A percentile compares a stretch with the other conserved stretches of the same genome.
phyloP scores from a whole-genome alignment of 2,113 vertebrate genomes.

The Bothrops jararaca region DNA sequence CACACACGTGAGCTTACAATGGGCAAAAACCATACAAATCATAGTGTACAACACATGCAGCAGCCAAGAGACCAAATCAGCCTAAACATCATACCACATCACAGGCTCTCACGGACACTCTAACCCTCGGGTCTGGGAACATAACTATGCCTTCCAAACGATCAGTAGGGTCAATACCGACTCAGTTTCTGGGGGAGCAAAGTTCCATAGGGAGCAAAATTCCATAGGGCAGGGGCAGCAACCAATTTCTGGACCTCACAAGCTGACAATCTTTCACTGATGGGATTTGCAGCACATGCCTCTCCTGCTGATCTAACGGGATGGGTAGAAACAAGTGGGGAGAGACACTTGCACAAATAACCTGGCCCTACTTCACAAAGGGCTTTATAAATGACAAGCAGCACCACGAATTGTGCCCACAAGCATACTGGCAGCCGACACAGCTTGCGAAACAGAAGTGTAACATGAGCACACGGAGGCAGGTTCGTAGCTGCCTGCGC shows the following conservation, averaged over 20 bases:
- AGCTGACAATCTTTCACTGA: neutral
- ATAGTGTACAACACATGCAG: too few relatives aligned
- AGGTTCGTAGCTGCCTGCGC: neutral
- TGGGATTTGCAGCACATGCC: neutral
- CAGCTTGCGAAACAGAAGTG: neutral
- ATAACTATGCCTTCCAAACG: too few relatives aligned
- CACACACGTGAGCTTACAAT: conserved; percentile 49
- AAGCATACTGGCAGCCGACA: neutral
- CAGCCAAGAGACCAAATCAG: too few relatives aligned
- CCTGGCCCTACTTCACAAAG: neutral
- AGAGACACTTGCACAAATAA: neutral
- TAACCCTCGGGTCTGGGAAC: too few relatives aligned
- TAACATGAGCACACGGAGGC: neutral
- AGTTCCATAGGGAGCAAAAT: too few relatives aligned
- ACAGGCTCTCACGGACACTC: too few relatives aligned
- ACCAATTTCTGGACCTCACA: too few relatives aligned
- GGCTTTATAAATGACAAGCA: neutral
- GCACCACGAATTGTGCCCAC: neutral
- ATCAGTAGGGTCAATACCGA: too few relatives aligned
- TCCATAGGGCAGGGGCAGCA: too few relatives aligned
- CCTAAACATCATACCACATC: too few relatives aligned
- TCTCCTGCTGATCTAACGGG: neutral
- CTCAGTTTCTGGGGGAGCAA: too few relatives aligned
- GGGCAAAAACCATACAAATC: too few relatives aligned
- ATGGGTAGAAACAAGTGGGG: neutral